phyloP scores from a whole-genome alignment of 2,797 vertebrate species.

The Pampus argenteus region DNA sequence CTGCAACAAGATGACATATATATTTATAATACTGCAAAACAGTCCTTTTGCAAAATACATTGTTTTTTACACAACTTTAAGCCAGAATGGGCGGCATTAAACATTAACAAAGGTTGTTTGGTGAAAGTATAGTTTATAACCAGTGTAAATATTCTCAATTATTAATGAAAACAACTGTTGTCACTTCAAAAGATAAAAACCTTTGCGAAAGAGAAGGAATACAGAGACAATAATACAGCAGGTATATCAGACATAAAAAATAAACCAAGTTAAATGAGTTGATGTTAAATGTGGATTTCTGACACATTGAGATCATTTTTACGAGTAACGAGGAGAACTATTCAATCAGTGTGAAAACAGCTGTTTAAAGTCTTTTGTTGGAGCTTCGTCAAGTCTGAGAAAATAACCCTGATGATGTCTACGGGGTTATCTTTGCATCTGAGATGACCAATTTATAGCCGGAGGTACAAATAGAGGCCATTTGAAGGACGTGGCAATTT shows the following conservation, averaged over 20 bases:
- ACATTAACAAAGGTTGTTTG: background rate
- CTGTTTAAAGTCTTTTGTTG: no score
- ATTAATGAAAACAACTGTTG: background rate
- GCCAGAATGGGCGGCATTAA: background rate
- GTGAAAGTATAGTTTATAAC: background rate
- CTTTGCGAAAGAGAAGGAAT: background rate
- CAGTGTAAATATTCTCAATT: background rate
- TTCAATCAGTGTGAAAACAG: no score
- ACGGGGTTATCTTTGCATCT: background rate
- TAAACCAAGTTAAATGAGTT: no score
- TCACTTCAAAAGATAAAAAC: no score
- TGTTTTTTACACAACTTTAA: background rate
- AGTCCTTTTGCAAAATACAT: background rate
- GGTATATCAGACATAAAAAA: no score
- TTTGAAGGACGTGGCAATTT: background rate
- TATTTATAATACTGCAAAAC: background rate
- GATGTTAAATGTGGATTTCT: no score
- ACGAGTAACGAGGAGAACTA: no score
- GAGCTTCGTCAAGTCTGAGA: background rate
- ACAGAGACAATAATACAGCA: no score
- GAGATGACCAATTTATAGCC: background rate
- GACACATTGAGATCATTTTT: no score
- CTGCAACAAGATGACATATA: background rate
- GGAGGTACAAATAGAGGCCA: background rate
- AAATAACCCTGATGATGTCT: background rate